These are phyloP conservation scores for Perccottus glenii DNA, from an alignment of 2,113 vertebrate genomes.

Conservation along the genomic window DNA sequence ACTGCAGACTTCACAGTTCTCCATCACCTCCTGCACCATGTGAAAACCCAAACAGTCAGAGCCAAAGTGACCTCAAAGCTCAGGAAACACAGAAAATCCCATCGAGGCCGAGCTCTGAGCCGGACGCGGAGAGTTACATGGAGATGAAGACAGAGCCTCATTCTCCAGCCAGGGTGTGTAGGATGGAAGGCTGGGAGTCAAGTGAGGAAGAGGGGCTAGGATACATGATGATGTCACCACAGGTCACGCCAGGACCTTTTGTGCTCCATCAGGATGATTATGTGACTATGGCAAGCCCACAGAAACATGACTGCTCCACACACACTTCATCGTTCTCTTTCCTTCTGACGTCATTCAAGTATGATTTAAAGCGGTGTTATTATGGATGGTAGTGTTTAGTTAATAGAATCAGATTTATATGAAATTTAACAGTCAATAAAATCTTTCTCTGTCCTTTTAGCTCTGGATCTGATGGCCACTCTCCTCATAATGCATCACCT, in stretches of 20 bases:
- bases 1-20: neutral
- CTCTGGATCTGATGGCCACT: neutral
- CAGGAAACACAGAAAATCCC: neutral
- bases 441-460: neutral
- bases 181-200: slow-evolving; percentile 4
- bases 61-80: neutral
- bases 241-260: slow-evolving; percentile 15
- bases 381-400: no score
- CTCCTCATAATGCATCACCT: neutral
- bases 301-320: slow-evolving; percentile 13
- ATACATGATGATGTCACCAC: slow-evolving; percentile 71
- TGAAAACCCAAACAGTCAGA: slow-evolving; percentile 14
- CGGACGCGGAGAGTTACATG: slow-evolving; percentile 32
- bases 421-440: neutral
- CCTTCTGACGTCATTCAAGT: slow-evolving; percentile 48
- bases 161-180: neutral
- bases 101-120: neutral
- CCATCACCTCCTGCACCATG: neutral
- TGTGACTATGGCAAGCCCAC: slow-evolving; percentile 60
- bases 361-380: neutral
- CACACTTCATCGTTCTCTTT: slow-evolving; percentile 8
- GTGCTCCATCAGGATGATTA: slow-evolving; percentile 54
- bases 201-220: slow-evolving; percentile 15
- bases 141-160: slow-evolving; percentile 36
- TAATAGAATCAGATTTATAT: neutral